Conservation (phyloP, 2,888 invertebrate genomes). For the Hermaeophaga mercurialis region DNA sequence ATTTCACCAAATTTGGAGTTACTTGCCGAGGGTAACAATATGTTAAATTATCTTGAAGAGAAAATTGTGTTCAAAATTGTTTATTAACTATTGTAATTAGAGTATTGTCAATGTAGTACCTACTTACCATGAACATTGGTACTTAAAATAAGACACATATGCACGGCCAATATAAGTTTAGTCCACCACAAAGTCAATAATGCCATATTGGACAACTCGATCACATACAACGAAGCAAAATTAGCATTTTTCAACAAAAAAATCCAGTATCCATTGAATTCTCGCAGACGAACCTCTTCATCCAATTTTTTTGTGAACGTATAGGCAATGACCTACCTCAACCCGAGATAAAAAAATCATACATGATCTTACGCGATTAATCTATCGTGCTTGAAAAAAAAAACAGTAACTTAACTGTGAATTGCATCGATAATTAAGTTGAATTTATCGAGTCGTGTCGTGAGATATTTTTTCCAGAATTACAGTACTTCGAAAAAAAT, state of each 20-base stretch:
- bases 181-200: slow-evolving; percentile 15
- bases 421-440: slow-evolving; percentile 24
- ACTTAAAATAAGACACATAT: not conserved
- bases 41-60: too few species aligned
- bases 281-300: too few species aligned
- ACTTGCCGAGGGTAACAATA: too few species aligned
- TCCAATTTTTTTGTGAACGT: too few species aligned
- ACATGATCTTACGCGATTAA: slow-evolving; percentile 14
- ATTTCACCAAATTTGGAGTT: too few species aligned
- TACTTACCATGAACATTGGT: slow-evolving; percentile 12
- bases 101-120: too few species aligned
- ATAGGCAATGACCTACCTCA: slow-evolving; percentile 22
- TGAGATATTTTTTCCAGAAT: slow-evolving; percentile 21
- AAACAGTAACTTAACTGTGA: slow-evolving; percentile 25
- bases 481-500: slow-evolving; percentile 15
- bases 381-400: slow-evolving; percentile 20
- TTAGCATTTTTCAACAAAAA: not conserved
- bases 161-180: slow-evolving; percentile 1
- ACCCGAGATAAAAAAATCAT: slow-evolving; percentile 3
- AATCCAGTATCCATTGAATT: not conserved
- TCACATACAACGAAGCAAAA: not conserved
- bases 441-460: slow-evolving; percentile 19
- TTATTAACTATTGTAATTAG: too few species aligned
- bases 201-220: slow-evolving; percentile 22
- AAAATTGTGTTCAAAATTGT: too few species aligned